Evolutionary conservation across 2,113 vertebrate species (phyloP), one percentile per base, ranked within the genome.

Genomic region (Muntiacus reevesi): DNA sequence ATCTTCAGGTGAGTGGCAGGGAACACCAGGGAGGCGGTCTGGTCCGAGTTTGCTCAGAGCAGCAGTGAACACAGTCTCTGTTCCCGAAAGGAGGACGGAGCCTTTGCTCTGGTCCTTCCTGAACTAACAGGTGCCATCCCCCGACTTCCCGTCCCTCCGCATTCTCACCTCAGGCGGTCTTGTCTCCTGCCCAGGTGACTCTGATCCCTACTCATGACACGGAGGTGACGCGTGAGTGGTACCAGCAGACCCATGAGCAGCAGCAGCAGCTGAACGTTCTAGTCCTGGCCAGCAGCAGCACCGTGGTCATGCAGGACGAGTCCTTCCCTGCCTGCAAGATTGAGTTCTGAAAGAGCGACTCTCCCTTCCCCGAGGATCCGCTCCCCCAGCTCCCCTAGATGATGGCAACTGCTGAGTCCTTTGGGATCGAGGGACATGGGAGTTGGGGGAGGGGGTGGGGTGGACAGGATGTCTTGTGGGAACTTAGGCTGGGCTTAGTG

Each of bases 251-350:
- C 7, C 99, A 99, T 5, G 99, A 99, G 99, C 99, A 99, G 97
- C 99, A 99, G 98, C 99, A 99, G 97, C 99, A 99, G 97, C 99
- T 99, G 89, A 99, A 99, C 97, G 99, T 99, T 98, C 99, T 99
- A 99, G 99, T 99, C 81, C 98, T 99, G 99, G 99, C 99, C 62
- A 99, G 99, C 99, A 99, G 99, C 99, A 99, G 99, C 99, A 99
- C 99, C 0, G 99, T 99, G 40, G 99, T 99, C 96, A 99, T 99
- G 99, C 99, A 99, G 98, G 99, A 99, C 2, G 99, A 99, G 98
- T 99, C 99, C 74, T 99, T 99, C 98, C 99, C 99, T 33, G 99
- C 99, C 98, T 99, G 99, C 99, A 99, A 99, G 99, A 99, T 99
- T 1, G 99, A 99, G 98, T 99, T 99, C 98, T 99, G 99, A 99